These are phyloP conservation scores for Xenopus laevis DNA, from an alignment of 2,113 vertebrate genomes.

Conservation along the genomic window DNA sequence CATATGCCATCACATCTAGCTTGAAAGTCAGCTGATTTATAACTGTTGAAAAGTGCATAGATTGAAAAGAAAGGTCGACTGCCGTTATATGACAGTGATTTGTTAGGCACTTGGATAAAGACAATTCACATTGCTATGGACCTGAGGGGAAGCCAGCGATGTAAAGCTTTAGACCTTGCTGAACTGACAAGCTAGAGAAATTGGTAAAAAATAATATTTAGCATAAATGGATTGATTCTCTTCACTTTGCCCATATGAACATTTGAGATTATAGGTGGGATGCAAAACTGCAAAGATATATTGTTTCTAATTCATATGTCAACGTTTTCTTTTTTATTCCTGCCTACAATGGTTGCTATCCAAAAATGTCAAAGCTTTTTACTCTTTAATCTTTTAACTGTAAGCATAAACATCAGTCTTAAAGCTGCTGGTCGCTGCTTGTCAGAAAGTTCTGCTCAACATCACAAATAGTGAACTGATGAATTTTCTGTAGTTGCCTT, in stretches of 20 bases:
- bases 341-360: slow-evolving; percentile 15
- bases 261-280: slow-evolving; percentile 15
- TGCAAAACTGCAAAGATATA: slow-evolving; percentile 3
- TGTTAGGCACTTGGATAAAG: slow-evolving; percentile 63
- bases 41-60: slow-evolving; percentile 65
- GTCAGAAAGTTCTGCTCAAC: slow-evolving; percentile 50
- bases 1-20: slow-evolving; percentile 74
- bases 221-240: no score
- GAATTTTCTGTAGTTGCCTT: slow-evolving; percentile 44
- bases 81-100: slow-evolving; percentile 62
- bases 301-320: no score
- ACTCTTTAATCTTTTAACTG: slow-evolving; percentile 47
- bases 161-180: slow-evolving; percentile 50
- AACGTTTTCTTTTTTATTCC: not conserved
- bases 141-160: slow-evolving; percentile 50
- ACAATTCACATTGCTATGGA: slow-evolving; percentile 56
- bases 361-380: slow-evolving; percentile 39
- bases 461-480: slow-evolving; percentile 45
- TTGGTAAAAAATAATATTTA: not conserved
- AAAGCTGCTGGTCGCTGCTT: slow-evolving; percentile 32
- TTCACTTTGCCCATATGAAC: not conserved
- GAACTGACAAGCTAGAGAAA: slow-evolving; percentile 48
- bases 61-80: slow-evolving; percentile 69
- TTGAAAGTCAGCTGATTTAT: slow-evolving; percentile 74
- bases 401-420: slow-evolving; percentile 52